Percentiles rank a stretch among this genome's conserved stretches.
These are phyloP conservation scores for Abrostola triplasia DNA, from an alignment of 2,888 invertebrate genomes.

Conservation along the genomic window DNA sequence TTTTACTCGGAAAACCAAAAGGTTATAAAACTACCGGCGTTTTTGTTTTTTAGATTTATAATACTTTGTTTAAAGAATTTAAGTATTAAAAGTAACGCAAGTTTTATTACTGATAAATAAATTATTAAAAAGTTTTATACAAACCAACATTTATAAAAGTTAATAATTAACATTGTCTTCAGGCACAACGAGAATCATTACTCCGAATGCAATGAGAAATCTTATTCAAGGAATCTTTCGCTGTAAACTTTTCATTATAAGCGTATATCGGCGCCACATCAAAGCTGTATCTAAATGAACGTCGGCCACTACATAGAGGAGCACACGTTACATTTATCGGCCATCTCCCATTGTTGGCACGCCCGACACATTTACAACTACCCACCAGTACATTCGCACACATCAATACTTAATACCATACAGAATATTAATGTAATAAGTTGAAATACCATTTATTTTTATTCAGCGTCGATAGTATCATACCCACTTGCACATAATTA, in stretches of 20 bases:
- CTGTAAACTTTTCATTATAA: conserved; percentile 18
- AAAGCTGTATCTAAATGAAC: conserved; percentile 42
- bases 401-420: conserved; percentile 36
- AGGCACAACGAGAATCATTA: neutral
- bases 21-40: neutral
- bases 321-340: conserved; percentile 62
- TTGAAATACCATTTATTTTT: conserved; percentile 38
- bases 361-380: conserved; percentile 56
- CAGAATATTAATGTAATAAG: conserved; percentile 48
- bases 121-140: neutral
- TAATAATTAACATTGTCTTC: conserved; percentile 2
- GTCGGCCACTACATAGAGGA: conserved; percentile 29
- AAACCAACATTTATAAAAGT: neutral
- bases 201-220: neutral
- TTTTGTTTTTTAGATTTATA: neutral
- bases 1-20: conserved; percentile 5
- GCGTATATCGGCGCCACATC: conserved; percentile 42
- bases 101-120: too few species aligned
- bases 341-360: conserved; percentile 71
- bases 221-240: conserved; percentile 6
- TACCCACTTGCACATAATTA: conserved; percentile 27
- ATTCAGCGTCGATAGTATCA: conserved; percentile 39
- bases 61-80: neutral
- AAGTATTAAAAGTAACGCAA: neutral
- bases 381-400: conserved; percentile 33